phyloP scores from a whole-genome alignment of 2,888 invertebrate genomes.

The Brenthis ino region DNA sequence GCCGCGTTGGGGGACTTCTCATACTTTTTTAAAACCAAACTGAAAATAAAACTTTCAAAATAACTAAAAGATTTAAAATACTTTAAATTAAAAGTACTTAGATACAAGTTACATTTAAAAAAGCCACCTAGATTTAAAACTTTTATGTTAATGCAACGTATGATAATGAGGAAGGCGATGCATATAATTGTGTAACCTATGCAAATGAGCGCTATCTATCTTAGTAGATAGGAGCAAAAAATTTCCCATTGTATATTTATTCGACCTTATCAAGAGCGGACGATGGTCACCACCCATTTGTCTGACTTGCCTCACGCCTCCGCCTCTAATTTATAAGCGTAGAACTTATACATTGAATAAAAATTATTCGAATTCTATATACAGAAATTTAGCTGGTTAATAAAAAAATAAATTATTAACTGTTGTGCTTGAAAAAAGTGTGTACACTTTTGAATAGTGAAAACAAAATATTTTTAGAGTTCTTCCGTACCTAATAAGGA shows the following conservation, averaged over 20 bases:
- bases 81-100: too few relatives aligned
- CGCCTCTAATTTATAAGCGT: not conserved
- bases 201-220: constrained; percentile 12
- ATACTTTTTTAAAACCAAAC: too few relatives aligned
- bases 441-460: too few relatives aligned
- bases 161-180: constrained; percentile 9
- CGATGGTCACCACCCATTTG: constrained; percentile 12
- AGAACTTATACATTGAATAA: not conserved
- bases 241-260: not conserved
- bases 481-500: too few relatives aligned
- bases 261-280: constrained; percentile 11
- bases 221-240: constrained; percentile 13
- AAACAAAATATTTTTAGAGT: too few relatives aligned
- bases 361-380: not conserved
- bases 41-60: too few relatives aligned
- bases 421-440: too few relatives aligned
- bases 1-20: too few relatives aligned
- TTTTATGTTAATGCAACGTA: constrained; percentile 12
- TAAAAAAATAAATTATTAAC: too few relatives aligned
- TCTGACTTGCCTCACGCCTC: constrained; percentile 6
- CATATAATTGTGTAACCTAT: constrained; percentile 14
- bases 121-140: constrained; percentile 4
- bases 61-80: too few relatives aligned
- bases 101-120: not conserved
- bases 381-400: not conserved